These are phyloP conservation scores for Pantala flavescens DNA, from an alignment of 1,140 invertebrate species.

Conservation along the genomic window DNA sequence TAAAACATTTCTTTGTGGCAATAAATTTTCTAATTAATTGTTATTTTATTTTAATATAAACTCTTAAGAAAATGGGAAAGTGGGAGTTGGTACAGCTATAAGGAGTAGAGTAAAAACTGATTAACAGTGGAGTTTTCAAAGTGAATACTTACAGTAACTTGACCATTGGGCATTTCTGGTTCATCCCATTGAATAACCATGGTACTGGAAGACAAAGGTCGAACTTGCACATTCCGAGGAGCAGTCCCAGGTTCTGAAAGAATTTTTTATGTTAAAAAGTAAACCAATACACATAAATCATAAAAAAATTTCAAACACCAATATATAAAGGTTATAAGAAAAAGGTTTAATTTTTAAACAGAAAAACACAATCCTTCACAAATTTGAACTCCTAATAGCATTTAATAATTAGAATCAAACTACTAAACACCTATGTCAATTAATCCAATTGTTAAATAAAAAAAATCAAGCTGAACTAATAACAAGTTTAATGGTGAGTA, in stretches of 20 bases:
- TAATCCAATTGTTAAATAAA: too few relatives aligned
- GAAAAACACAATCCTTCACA: too few relatives aligned
- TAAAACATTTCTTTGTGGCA: too few relatives aligned
- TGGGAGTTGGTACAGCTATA: too few relatives aligned
- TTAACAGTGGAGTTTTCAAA: too few relatives aligned
- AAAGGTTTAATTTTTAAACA: conserved; percentile 10
- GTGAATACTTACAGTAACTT: conserved; percentile 70
- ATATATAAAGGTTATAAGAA: conserved; percentile 18
- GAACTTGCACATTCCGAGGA: conserved; percentile 83
- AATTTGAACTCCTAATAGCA: too few relatives aligned
- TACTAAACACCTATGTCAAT: too few relatives aligned
- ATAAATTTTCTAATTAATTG: background rate
- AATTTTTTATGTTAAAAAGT: conserved; percentile 32
- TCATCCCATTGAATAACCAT: conserved; percentile 96
- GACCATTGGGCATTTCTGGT: conserved; percentile 91
- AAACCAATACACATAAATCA: conserved; percentile 28
- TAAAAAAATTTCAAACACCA: conserved; percentile 30
- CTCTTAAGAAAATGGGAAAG: background rate
- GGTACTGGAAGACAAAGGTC: conserved; percentile 85
- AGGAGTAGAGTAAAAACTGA: too few relatives aligned
- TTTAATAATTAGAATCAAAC: too few relatives aligned
- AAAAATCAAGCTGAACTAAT: too few relatives aligned
- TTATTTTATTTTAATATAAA: background rate
- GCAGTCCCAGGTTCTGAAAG: conserved; percentile 83
- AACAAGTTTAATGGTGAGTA: too few relatives aligned